Conservation (phyloP, 2,797 vertebrate species). For the Meda fulgida region DNA sequence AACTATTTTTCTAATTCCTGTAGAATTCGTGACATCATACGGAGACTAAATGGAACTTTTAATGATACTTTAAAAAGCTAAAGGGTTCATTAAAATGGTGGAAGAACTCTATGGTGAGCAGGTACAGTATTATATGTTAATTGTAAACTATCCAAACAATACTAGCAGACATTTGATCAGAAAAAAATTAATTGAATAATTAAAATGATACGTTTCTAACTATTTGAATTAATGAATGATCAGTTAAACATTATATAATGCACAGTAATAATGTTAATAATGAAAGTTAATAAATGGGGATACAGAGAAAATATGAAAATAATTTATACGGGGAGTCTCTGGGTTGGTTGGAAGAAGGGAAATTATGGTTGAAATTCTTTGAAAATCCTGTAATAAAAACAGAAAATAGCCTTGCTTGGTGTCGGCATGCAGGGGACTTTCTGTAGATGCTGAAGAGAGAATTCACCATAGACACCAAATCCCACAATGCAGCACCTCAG, state of each 20-base stretch:
- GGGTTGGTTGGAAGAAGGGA: not conserved
- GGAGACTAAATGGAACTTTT: not conserved
- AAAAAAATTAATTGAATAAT: not conserved
- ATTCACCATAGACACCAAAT: conserved; percentile 60
- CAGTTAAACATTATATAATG: not conserved
- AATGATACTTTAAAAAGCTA: not conserved
- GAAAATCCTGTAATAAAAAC: not conserved
- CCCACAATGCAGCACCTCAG: conserved; percentile 44
- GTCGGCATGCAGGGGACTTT: conserved; percentile 32
- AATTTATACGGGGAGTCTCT: not conserved
- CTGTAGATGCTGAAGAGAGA: conserved; percentile 53
- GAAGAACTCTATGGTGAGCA: not conserved
- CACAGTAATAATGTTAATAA: not conserved
- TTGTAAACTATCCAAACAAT: not conserved
- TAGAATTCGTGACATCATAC: not conserved
- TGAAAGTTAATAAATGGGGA: not conserved
- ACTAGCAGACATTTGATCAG: not conserved
- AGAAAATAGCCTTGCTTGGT: conserved; percentile 14
- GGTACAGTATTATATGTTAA: not conserved
- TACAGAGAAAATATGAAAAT: not conserved
- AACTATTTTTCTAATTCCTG: not conserved
- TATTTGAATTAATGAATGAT: not conserved
- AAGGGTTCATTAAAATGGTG: not conserved
- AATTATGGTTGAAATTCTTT: not conserved
- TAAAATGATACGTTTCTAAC: not conserved